Base-by-base conservation (phyloP, 2,113 vertebrate genomes). In the Trogon melanurus region DNA sequence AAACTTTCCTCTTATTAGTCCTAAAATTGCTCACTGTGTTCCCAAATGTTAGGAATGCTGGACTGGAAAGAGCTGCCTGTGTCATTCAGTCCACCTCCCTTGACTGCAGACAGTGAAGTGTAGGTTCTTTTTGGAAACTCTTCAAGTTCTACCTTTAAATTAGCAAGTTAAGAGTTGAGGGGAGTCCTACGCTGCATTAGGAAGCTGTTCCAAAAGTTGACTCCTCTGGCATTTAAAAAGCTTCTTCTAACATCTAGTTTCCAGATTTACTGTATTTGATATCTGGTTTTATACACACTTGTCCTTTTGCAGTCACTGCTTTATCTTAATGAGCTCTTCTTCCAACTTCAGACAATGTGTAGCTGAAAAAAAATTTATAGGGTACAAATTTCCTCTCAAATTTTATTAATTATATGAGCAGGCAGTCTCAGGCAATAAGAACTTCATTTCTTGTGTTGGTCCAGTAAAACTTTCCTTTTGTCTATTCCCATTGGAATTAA, bases 151-250 rank as follows among this genome's bases (percentile, higher is more conserved):
- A 0, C 29, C 79, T 79, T 70, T 70, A 66, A 87, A 76, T 57
- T 32, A 61, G 61, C 21, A 56, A 19, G 8, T 67, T 36, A 56
- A 48, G 48, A 53, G 27, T 41, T 6, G 11, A 8, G 18, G 36
- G 44, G 11, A 73, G 22, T 70, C 78, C 74, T 34, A 19, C 0
- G 0, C 48, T 67, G 25, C 13, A 5, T 60, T 38, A 66, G 34
- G 62, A 90, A 79, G 13, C 21, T 41, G 27, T 47, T 93, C 15
- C 44, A 87, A 87, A 80, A 87, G 19, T 36, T 66, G 45, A 70
- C 14, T 65, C 47, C 51, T 71, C 73, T 86, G 36, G 41, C 60
- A 54, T 78, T 86, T 53, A 18, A 61, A 86, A 83, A 41, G 11
- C 10, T 76, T 29, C 54, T 91, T 41, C 16, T 60, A 75, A 65